Evolutionary conservation across 2,113 vertebrate genomes (phyloP), one percentile per base, ranked within the genome.

Genomic region (Psettodes erumei): DNA sequence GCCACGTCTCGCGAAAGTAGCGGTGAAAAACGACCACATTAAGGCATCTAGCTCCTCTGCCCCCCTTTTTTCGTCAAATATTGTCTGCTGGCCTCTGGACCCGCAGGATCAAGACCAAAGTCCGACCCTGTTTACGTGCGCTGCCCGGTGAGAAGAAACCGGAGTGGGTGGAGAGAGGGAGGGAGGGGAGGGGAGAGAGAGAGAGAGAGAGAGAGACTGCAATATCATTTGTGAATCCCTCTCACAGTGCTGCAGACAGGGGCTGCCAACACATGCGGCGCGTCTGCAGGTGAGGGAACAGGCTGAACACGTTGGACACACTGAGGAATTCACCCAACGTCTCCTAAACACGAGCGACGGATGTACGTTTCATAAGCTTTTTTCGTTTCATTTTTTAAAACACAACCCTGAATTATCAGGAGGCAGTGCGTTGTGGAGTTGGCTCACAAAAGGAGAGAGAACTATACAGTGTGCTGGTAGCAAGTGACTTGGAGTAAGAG

Each of bases 191-290:
- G 86, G 88, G 92, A 65, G 88, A 64, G 91, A 58, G 71, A 30
- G 83, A 30, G 90, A 60, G 81, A 60, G 89, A 62, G 89, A 83
- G 93, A 76, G 93, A 93, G 95, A 94, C 96, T 95, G 96, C 96
- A 97, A 96, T 96, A 96, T 97, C 96, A 96, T 97, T 96, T 96
- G 95, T 92, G 96, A 96, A 94, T 96, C 95, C 95, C 94, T 95
- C 94, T 95, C 95, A 90, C 89, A 92, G 94, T 95, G 96, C 97
- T 96, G 96, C 96, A 96, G 96, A 96, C 95, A 95, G 95, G 91
- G 93, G 93, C 94, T 88, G 95, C 95, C 94, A 94, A 95, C 94
- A 93, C 94, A 94, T 91, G 96, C 96, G 94, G 95, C 92, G 95
- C 94, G 92, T 94, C 95, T 96, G 96, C 96, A 96, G 96, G 96